phyloP scores from a whole-genome alignment of 2,888 invertebrate genomes.

The Camponotus fellah region DNA sequence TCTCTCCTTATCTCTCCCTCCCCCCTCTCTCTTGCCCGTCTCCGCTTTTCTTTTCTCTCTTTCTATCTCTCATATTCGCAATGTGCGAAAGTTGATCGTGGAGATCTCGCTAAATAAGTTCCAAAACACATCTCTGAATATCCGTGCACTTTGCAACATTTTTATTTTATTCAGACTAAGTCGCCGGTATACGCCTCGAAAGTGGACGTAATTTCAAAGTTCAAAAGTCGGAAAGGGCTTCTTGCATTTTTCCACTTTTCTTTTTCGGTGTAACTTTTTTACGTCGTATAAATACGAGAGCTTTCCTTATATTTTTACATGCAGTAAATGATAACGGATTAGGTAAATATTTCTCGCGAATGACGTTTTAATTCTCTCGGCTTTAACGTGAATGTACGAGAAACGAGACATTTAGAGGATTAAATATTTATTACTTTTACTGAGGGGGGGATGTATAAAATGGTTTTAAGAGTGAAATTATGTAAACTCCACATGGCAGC shows the following conservation, averaged over 20 bases:
- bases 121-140: slow-evolving; percentile 51
- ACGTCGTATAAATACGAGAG: slow-evolving; percentile 47
- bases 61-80: slow-evolving; percentile 11
- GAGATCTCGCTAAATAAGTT: slow-evolving; percentile 47
- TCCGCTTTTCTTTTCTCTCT: neutral
- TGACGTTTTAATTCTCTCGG: slow-evolving; percentile 10
- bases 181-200: slow-evolving; percentile 9
- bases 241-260: neutral
- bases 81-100: slow-evolving; percentile 45
- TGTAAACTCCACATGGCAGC: neutral
- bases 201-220: slow-evolving; percentile 49
- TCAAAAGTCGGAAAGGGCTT: slow-evolving; percentile 41
- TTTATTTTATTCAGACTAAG: slow-evolving; percentile 37
- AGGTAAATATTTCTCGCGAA: slow-evolving; percentile 8
- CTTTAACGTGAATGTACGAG: neutral
- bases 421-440: neutral
- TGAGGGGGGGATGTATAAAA: neutral
- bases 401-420: neutral
- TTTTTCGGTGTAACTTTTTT: neutral
- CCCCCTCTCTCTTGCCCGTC: neutral
- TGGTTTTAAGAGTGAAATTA: neutral
- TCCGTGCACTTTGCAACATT: slow-evolving; percentile 44
- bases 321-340: slow-evolving; percentile 40
- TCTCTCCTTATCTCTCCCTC: neutral
- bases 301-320: slow-evolving; percentile 39